These are phyloP conservation scores for Tamandua tetradactyla DNA, from an alignment of 2,797 vertebrate genomes.

Conservation along the genomic window DNA sequence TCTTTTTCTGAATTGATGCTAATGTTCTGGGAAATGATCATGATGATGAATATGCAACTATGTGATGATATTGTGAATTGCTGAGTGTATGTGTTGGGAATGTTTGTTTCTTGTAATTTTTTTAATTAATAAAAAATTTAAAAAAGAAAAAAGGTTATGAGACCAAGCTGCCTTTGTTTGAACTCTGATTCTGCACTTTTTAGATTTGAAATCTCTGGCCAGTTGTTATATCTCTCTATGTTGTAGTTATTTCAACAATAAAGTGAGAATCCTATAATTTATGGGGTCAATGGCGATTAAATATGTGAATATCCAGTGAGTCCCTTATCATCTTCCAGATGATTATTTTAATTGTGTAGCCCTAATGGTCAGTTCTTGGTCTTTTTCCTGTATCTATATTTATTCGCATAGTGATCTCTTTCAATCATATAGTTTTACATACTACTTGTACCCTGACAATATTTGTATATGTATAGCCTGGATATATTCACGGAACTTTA, in stretches of 20 bases:
- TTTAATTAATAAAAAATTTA: too few species aligned
- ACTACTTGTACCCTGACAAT: background rate
- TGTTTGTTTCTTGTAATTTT: too few species aligned
- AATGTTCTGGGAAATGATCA: too few species aligned
- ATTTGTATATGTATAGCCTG: constrained; percentile 38
- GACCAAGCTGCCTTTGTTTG: background rate
- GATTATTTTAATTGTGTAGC: background rate
- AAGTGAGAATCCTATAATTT: constrained; percentile 20
- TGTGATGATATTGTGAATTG: too few species aligned
- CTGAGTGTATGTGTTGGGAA: too few species aligned
- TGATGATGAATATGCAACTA: too few species aligned
- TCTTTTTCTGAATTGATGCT: too few species aligned
- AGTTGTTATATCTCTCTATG: background rate
- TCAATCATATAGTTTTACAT: background rate
- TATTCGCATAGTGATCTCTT: background rate
- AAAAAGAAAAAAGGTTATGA: background rate
- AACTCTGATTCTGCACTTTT: constrained; percentile 5
- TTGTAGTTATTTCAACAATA: constrained; percentile 19
- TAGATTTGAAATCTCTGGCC: background rate
- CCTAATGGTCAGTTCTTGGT: background rate
- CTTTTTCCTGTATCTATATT: constrained; percentile 1
- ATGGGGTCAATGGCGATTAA: background rate
- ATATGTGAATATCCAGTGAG: background rate
- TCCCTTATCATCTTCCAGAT: background rate
- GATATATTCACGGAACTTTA: background rate